These are phyloP conservation scores for Pseudorhiza aurosa DNA, from an alignment of 30 jellyfish, hydroid and myxozoan genomes.

Conservation along the genomic window DNA sequence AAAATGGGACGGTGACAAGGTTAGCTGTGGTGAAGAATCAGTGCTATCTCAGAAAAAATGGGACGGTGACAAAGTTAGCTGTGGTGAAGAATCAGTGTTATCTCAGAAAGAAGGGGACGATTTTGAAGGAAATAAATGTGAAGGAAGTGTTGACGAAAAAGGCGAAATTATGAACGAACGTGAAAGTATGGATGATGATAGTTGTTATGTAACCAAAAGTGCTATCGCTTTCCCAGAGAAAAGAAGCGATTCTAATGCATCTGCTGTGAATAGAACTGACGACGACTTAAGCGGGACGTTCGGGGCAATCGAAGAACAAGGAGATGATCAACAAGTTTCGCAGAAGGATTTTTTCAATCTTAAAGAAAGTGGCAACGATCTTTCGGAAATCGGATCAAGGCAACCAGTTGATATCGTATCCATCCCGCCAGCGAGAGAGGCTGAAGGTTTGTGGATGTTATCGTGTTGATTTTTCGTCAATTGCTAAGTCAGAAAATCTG, in stretches of 20 bases:
- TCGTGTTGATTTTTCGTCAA: too few relatives aligned
- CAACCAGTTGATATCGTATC: not conserved
- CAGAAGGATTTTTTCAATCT: too few relatives aligned
- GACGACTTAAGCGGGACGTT: not conserved
- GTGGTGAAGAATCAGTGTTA: not conserved
- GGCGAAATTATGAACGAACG: not conserved
- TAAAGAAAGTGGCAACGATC: too few relatives aligned
- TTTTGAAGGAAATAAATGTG: not conserved
- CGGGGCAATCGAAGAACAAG: not conserved
- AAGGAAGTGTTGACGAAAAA: not conserved
- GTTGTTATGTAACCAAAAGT: too few relatives aligned
- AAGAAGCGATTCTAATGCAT: too few relatives aligned
- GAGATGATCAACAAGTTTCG: not conserved
- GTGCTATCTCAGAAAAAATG: too few relatives aligned
- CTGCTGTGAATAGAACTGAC: not conserved
- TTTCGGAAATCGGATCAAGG: too few relatives aligned
- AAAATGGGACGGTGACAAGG: too few relatives aligned
- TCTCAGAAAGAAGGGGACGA: not conserved
- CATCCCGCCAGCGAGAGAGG: conserved; percentile 2
- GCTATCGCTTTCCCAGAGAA: too few relatives aligned
- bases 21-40: too few relatives aligned
- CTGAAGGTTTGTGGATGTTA: not conserved
- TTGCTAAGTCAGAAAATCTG: not conserved
- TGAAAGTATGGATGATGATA: too few relatives aligned
- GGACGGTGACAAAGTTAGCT: not conserved